These are phyloP conservation scores for Germaria angustata DNA, from an alignment of 2,888 invertebrate genomes.

Conservation along the genomic window DNA sequence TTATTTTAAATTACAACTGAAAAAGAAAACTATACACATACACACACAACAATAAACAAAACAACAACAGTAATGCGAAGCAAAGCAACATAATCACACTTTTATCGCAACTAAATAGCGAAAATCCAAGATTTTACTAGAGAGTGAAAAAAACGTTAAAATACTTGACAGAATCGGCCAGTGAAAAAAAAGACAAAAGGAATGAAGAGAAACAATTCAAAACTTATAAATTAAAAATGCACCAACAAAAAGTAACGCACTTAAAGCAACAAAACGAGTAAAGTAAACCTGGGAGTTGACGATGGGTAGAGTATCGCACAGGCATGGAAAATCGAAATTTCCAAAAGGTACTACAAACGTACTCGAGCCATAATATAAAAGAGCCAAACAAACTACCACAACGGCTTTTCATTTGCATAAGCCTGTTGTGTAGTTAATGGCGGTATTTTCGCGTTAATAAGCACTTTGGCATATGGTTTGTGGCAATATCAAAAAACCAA, in stretches of 20 bases:
- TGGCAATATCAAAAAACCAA: too few species aligned
- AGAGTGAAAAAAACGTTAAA: constrained; percentile 23
- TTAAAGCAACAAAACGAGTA: constrained; percentile 6
- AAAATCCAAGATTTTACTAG: constrained; percentile 7
- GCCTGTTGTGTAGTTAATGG: too few species aligned
- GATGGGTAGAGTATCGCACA: not conserved
- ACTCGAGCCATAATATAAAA: too few species aligned
- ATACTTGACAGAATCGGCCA: constrained; percentile 47
- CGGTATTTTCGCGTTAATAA: too few species aligned
- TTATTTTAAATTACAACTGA: constrained; percentile 13
- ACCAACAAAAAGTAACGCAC: constrained; percentile 42
- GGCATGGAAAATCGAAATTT: not conserved
- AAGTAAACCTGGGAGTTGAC: constrained; percentile 53
- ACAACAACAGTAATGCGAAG: constrained; percentile 4
- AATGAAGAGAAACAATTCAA: constrained; percentile 24
- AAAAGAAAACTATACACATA: not conserved
- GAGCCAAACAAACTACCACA: too few species aligned
- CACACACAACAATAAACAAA: constrained; percentile 6
- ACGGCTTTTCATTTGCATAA: too few species aligned
- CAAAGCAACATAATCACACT: constrained; percentile 34
- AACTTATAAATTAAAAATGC: constrained; percentile 57
- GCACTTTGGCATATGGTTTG: too few species aligned
- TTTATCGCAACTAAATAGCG: constrained; percentile 7
- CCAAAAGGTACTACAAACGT: too few species aligned
- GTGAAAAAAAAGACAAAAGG: constrained; percentile 1